Evolutionary conservation across 1,140 invertebrate genomes (phyloP), one percentile per base, ranked within the genome.

Genomic region (Drosophila sproati): DNA sequence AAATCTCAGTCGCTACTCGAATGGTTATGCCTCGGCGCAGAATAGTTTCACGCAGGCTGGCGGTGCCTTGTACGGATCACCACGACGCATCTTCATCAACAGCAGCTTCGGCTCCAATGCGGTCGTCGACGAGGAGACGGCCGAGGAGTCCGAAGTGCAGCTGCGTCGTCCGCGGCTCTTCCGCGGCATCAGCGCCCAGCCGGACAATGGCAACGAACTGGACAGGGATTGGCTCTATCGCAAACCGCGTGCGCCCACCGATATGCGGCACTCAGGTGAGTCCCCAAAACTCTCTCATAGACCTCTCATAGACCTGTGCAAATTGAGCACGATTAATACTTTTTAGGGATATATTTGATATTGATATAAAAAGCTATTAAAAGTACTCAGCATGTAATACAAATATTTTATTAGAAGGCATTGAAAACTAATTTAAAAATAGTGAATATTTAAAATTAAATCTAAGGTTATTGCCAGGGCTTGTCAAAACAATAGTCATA

Each of bases 161-260:
- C 56, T 92, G 28, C 60, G 92, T 8, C 73, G 91, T 5, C 90
- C 87, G 6, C 54, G 86, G n/a, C 75, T 91, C 7, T 91, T 88
- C 52, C 78, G 91, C 0, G 77, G 77, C 31, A 74, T 86, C 5
- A 90, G 91, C 41, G 83, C 81, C 12, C 78, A 80, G 31, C 87
- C 91, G 32, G 91, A 91, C 29, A 92, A 92, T 74, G 89, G 83
- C 67, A 92, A 92, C 37, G 89, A 92, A 52, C 56, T 92, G 69
- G 92, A 92, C 75, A 69, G 81, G 32, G 91, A 92, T 60, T 92
- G 92, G 92, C 78, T 92, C 35, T 92, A 92, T 48, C 75, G 91
- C 5, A 92, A 92, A 62, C 92, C 92, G 3, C 80, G 82, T 39
- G 91, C 88, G 60, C 92, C 92, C 56, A 92, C 91, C 48, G 92